phyloP scores from a whole-genome alignment of 2,113 vertebrate species.

The Madoqua kirkii region DNA sequence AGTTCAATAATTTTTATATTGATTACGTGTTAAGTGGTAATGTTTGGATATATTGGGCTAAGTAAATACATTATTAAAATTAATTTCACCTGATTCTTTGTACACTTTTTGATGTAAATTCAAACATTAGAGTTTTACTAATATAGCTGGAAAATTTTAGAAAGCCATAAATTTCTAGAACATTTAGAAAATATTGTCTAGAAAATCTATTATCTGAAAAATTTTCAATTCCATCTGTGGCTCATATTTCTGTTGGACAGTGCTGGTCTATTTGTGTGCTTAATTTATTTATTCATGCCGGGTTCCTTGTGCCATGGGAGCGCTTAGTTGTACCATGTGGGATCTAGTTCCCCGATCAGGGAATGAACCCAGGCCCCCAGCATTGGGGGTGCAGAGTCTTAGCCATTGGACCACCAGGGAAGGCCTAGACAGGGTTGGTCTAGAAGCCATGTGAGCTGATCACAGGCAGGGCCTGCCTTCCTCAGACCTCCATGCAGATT shows the following conservation, averaged over 20 bases:
- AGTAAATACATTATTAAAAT: not conserved
- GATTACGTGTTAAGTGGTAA: not conserved
- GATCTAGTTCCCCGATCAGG: not conserved
- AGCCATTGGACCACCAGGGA: not conserved
- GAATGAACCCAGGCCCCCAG: not conserved
- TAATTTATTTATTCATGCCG: not conserved
- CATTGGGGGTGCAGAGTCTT: not conserved
- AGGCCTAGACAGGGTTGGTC: not conserved
- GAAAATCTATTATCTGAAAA: not conserved
- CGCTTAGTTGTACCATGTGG: not conserved
- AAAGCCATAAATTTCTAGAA: not conserved
- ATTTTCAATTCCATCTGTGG: not conserved
- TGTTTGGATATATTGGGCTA: not conserved
- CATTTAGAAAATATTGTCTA: not conserved
- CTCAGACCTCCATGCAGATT: not conserved
- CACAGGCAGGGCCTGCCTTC: not conserved
- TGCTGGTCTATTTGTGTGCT: not conserved
- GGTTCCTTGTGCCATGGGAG: not conserved
- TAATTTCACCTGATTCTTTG: not conserved
- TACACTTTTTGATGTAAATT: not conserved
- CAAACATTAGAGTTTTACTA: not conserved
- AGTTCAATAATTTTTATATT: not conserved
- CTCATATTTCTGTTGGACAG: not conserved
- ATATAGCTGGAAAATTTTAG: not conserved
- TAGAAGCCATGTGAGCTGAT: not conserved